Base-by-base conservation (phyloP, 2,797 vertebrate genomes). In the Lepilemur ruficaudatus region DNA sequence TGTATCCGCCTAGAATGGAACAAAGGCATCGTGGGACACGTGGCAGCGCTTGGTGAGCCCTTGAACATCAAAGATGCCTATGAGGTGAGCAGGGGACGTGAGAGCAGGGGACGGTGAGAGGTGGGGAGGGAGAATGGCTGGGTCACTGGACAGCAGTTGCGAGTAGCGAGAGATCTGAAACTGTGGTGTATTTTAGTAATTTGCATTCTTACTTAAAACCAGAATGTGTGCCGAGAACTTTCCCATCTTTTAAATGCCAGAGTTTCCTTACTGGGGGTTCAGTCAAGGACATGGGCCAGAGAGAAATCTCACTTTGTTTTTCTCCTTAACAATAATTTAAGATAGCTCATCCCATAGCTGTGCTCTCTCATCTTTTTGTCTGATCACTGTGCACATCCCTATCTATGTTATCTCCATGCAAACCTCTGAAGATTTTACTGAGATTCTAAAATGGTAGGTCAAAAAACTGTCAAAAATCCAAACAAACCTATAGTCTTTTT, bases 41-140 rank as follows among this genome's bases (percentile, higher is more conserved):
- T 99, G 41, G 99, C 99, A 0, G 99, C 99, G 23, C 99, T 99
- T 5, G 99, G 99, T 5, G 99, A 99, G 94, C 99, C 99, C 8
- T 99, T 99, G 96, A 99, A 99, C 97, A 99, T 99, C 98, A 99
- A 99, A 98, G 99, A 99, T 23, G 99, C 99, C 0, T 99, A 99
- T n/a, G 99, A 99, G 99, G 99, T 99, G 97, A 97, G 73, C 7
- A 59, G 75, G 59, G 82, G 13, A 32, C 38, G n/a, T 50, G 30
- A 38, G 1, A 63, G 14, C 13, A 50, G 18, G 23, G 55, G 13
- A 10, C 50, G 5, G 17, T 52, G 50, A 22, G 43, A 28, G 4
- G 23, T 25, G 52, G n/a, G 2, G 14, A 41, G n/a, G 4, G 32
- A n/a, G 4, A 22, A 7, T 8, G 57, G 13, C 2, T 30, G 67